Evolutionary conservation across 2,113 vertebrate genomes (phyloP).

Genomic region (Coryphaenoides rupestris): DNA sequence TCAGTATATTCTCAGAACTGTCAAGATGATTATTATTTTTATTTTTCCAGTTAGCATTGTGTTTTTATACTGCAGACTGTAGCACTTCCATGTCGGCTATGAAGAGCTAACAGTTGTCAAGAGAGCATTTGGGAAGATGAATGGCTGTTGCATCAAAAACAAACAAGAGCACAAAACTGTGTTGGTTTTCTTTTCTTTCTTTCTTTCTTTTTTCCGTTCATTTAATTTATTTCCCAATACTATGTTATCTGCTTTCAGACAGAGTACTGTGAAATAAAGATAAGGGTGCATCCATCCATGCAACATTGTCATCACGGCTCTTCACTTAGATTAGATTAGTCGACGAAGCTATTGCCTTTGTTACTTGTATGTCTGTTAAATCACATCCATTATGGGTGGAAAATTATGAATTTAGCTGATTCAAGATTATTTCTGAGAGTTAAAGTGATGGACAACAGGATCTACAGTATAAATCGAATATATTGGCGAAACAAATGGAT

Average conservation of each 20-base stretch:
- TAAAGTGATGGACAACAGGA: too few species aligned
- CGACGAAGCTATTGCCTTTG: too few species aligned
- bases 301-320: conserved; percentile 46
- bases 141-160: conserved; percentile 69
- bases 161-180: conserved; percentile 78
- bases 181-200: conserved; percentile 12
- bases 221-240: conserved; percentile 64
- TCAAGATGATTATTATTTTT: conserved; percentile 72
- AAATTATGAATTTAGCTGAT: too few species aligned
- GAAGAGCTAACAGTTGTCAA: conserved; percentile 59
- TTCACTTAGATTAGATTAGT: not conserved
- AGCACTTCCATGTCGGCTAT: conserved; percentile 77
- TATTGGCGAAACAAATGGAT: too few species aligned
- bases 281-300: conserved; percentile 68
- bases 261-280: conserved; percentile 80
- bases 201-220: too few species aligned
- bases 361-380: too few species aligned
- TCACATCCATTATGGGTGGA: too few species aligned
- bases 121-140: conserved; percentile 64
- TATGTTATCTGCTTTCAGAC: conserved; percentile 79
- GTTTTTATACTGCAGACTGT: conserved; percentile 81
- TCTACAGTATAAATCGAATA: too few species aligned
- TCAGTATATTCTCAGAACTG: conserved; percentile 71
- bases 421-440: too few species aligned
- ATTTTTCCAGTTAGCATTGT: conserved; percentile 71